Base-by-base conservation (phyloP, 2,888 invertebrate species). In the Cephus pygmeus region DNA sequence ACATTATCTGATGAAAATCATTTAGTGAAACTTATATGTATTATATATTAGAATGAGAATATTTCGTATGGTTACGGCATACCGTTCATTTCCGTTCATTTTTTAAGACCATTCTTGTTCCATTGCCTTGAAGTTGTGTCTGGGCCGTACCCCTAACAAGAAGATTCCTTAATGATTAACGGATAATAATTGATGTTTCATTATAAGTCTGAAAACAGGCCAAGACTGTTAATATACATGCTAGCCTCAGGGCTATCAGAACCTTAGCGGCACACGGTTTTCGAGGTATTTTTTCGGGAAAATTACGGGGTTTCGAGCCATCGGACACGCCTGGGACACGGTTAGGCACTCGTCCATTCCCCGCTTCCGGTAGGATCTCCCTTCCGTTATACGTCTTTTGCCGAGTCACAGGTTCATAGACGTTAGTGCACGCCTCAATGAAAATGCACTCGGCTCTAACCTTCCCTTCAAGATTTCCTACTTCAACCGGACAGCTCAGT, bases 131-230 rank as follows among this genome's bases (percentile, higher is more conserved):
- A 78, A 78, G 68, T 76, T 78, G 76, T 75, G 56, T 73, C 68
- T 34, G 33, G 73, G 69, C 68, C 68, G 56, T 73, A 23, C 33
- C 35, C 75, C 35, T 69, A 76, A 76, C 78, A 78, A 78, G 73
- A 71, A 76, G 35, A 75, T 69, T 56, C 71, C 73, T 76, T 73
- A 69, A 78, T 76, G 73, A 73, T 78, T 73, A 73, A 68, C 78
- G 78, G 78, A 73, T 76, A 35, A 75, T 76, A 78, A 78, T 78
- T 78, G 78, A 73, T 76, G 78, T 56, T 78, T 78, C 76, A 78
- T 78, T 76, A 78, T 69, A 76, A 75, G 76, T 35, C 73, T 56
- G 76, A 73, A 78, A 78, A 76, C 78, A 75, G 78, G 75, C 56
- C 56, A 9, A 56, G 75, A 76, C 78, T 73, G 75, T 76, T 78